phyloP scores from a whole-genome alignment of 2,113 vertebrate species.

The Alouatta palliata region DNA sequence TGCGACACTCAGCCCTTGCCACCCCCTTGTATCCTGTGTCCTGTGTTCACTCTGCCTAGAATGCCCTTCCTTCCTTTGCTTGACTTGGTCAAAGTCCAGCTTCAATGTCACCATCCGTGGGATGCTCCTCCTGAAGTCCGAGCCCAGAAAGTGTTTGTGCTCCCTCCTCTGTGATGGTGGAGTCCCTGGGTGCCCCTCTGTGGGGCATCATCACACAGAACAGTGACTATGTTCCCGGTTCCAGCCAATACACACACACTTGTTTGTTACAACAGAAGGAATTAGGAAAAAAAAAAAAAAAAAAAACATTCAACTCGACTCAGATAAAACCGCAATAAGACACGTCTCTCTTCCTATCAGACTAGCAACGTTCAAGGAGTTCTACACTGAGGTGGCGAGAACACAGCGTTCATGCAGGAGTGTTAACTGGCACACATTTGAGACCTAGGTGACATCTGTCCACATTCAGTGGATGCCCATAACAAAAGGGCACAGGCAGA shows the following conservation, averaged over 20 bases:
- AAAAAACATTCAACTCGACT: too few relatives aligned
- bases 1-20: background rate
- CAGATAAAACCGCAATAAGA: background rate
- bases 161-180: too few relatives aligned
- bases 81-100: background rate
- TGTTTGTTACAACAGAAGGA: too few relatives aligned
- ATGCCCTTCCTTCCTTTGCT: background rate
- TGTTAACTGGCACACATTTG: background rate
- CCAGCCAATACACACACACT: background rate
- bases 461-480: too few relatives aligned
- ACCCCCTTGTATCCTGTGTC: fast-evolving
- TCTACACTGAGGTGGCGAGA: background rate
- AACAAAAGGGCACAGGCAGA: background rate
- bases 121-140: background rate
- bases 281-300: background rate
- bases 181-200: fast-evolving
- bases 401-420: background rate
- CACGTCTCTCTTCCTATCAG: background rate
- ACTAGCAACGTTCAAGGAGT: background rate
- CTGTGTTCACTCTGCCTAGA: background rate
- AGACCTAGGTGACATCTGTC: background rate
- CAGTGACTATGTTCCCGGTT: fast-evolving
- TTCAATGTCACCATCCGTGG: background rate
- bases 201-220: background rate
- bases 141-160: background rate